These are phyloP conservation scores for Callithrix jacchus DNA, from an alignment of 2,113 vertebrate species.

Conservation along the genomic window DNA sequence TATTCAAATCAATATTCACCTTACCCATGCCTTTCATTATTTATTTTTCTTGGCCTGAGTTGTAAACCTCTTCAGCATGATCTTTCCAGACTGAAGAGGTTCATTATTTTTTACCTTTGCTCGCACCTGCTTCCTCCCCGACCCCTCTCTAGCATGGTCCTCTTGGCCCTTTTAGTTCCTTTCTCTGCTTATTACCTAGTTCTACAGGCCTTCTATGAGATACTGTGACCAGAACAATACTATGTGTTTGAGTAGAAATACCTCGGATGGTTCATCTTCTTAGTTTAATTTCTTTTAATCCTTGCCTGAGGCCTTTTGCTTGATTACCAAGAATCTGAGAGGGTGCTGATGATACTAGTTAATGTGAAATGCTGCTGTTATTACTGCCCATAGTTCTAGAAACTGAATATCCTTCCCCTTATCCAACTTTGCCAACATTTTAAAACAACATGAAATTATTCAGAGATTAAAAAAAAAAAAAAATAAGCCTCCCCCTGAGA, in stretches of 20 bases:
- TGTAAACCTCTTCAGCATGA: not conserved
- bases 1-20: not conserved
- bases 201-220: not conserved
- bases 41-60: not conserved
- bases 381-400: not conserved
- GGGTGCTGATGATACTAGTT: not conserved
- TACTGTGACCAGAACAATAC: not conserved
- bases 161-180: not conserved
- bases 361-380: not conserved
- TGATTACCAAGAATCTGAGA: not conserved
- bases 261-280: not conserved
- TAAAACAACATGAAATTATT: not conserved
- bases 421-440: not conserved
- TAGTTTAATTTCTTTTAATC: slow-evolving; percentile 12
- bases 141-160: not conserved
- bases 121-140: rapidly evolving
- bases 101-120: not conserved
- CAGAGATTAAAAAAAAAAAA: not conserved
- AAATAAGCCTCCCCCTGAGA: not conserved
- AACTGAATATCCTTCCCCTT: not conserved
- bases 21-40: not conserved
- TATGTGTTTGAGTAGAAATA: not conserved
- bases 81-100: not conserved
- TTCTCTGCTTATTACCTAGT: not conserved
- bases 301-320: not conserved